Conservation (phyloP, 2,797 vertebrate species). For the Mus caroli region DNA sequence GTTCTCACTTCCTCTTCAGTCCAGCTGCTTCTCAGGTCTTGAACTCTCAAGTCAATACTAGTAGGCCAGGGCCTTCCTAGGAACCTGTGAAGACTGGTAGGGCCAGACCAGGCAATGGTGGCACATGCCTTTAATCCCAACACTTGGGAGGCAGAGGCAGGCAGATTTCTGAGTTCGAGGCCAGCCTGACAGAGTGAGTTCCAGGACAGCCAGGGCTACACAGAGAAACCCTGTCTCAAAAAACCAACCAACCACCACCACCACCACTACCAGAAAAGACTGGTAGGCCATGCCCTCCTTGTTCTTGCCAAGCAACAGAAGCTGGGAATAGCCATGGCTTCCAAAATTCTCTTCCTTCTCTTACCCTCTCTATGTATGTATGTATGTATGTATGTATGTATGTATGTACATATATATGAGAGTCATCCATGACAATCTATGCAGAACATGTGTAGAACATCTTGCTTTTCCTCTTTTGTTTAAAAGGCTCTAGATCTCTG, state of each 20-base stretch:
- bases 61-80: background rate
- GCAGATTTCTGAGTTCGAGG: too few relatives aligned
- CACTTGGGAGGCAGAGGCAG: too few relatives aligned
- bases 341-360: background rate
- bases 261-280: too few relatives aligned
- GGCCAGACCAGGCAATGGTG: background rate
- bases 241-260: too few relatives aligned
- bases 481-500: background rate
- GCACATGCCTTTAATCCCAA: too few relatives aligned
- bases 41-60: background rate
- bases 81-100: background rate
- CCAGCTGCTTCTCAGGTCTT: background rate
- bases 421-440: background rate
- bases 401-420: background rate
- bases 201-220: too few relatives aligned
- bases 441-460: background rate
- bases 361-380: background rate
- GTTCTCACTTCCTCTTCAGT: background rate
- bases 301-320: background rate
- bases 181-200: too few relatives aligned
- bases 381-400: background rate
- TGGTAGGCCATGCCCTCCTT: background rate
- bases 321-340: background rate
- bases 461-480: background rate
- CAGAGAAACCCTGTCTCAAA: too few relatives aligned